Percentiles rank a stretch among this genome's conserved stretches.
Conservation (phyloP, 1,140 invertebrate genomes). For the Palaemon carinicauda region DNA sequence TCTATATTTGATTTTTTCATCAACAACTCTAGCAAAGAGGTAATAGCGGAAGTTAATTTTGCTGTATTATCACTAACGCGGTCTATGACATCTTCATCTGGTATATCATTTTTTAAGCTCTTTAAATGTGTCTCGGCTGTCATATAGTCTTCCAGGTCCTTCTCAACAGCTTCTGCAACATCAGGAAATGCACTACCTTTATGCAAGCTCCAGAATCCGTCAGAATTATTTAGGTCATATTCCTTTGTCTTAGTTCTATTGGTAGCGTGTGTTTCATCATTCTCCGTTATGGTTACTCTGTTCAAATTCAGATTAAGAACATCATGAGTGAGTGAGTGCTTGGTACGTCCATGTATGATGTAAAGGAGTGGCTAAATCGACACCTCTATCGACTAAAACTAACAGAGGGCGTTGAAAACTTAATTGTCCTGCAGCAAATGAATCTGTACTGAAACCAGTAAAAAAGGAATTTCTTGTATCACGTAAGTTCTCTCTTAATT, state of each 20-base stretch:
- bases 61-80: constrained; percentile 95
- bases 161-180: constrained; percentile 98
- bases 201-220: constrained; percentile 91
- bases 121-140: constrained; percentile 81
- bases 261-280: constrained; percentile 62
- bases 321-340: constrained; percentile 94
- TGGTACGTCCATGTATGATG: constrained; percentile 99
- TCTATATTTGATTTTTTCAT: constrained; percentile 98
- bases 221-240: constrained; percentile 90
- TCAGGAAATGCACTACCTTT: constrained; percentile 96
- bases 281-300: constrained; percentile 74
- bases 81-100: constrained; percentile 70
- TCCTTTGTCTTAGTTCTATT: constrained; percentile 76
- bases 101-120: constrained; percentile 64
- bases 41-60: constrained; percentile 91
- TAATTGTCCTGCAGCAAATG: constrained; percentile 76
- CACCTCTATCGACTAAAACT: constrained; percentile 91
- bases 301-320: constrained; percentile 91
- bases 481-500: constrained; percentile 94
- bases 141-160: constrained; percentile 94
- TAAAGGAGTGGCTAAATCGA: constrained; percentile 96
- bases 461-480: constrained; percentile 97
- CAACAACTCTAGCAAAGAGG: constrained; percentile 92
- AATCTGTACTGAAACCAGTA: constrained; percentile 74
- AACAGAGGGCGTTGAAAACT: constrained; percentile 94